phyloP scores from a whole-genome alignment of 2,888 invertebrate species.

The Cotesia congregata region DNA sequence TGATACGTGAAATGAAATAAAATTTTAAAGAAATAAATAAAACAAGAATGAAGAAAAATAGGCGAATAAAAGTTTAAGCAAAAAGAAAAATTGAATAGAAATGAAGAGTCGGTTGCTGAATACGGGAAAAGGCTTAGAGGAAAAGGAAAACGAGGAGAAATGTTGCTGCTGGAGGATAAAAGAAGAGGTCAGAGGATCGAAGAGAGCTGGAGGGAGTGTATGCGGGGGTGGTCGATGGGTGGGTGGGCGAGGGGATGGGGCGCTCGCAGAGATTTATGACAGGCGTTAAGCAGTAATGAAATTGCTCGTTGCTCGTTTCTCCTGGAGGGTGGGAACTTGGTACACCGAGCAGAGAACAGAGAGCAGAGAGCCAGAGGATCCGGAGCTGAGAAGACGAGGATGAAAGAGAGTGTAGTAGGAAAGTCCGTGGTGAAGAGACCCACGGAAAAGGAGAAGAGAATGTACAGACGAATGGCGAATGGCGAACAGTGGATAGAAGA shows the following conservation, averaged over 20 bases:
- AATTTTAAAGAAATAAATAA: constrained; percentile 6
- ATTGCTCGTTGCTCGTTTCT: constrained; percentile 71
- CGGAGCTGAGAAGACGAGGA: constrained; percentile 45
- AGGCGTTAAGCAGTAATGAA: constrained; percentile 73
- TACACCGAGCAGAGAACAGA: constrained; percentile 37
- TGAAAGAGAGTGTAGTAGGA: constrained; percentile 30
- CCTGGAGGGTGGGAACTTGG: constrained; percentile 53
- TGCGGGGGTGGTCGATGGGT: constrained; percentile 47
- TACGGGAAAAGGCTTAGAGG: background rate
- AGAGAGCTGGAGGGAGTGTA: constrained; percentile 33
- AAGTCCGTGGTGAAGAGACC: background rate
- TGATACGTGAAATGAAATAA: constrained; percentile 2
- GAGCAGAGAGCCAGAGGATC: constrained; percentile 48
- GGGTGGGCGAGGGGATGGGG: constrained; percentile 49
- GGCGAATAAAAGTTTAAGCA: constrained; percentile 22
- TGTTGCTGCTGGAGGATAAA: constrained; percentile 35
- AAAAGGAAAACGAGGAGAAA: constrained; percentile 27
- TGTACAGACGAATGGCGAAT: constrained; percentile 12
- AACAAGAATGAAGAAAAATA: background rate
- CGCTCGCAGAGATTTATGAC: constrained; percentile 70
- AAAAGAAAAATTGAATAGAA: constrained; percentile 43
- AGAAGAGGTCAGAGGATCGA: constrained; percentile 42
- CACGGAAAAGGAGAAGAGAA: background rate
- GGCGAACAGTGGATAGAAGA: background rate
- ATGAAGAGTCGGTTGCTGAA: constrained; percentile 35